phyloP scores from a whole-genome alignment of 2,888 invertebrate species.

The Parnassius orleans region DNA sequence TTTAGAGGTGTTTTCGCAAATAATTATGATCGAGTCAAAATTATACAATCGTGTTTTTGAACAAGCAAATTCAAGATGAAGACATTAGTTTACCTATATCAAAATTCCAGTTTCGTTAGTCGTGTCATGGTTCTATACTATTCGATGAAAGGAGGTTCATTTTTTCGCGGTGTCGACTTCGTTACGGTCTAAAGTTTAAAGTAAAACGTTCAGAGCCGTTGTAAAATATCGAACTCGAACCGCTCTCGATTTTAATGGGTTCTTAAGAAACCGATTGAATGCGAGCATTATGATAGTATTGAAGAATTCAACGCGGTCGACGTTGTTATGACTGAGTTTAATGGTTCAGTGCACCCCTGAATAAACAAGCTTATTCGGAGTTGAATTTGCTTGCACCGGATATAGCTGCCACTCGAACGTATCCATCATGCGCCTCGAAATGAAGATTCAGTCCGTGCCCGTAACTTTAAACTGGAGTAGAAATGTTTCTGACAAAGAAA shows the following conservation, averaged over 20 bases:
- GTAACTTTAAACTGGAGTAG: slow-evolving; percentile 51
- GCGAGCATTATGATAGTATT: slow-evolving; percentile 76
- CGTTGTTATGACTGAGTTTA: slow-evolving; percentile 69
- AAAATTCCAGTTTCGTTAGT: too few species aligned
- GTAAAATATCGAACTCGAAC: slow-evolving; percentile 58
- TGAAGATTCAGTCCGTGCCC: slow-evolving; percentile 45
- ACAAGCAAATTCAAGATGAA: too few species aligned
- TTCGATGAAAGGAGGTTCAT: too few species aligned
- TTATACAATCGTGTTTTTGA: too few species aligned
- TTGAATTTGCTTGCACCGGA: slow-evolving; percentile 79
- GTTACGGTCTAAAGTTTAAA: slow-evolving; percentile 38
- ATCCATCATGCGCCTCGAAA: slow-evolving; percentile 64
- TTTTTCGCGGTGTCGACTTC: too few species aligned
- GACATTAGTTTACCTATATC: too few species aligned
- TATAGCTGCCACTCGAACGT: slow-evolving; percentile 71
- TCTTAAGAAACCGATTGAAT: slow-evolving; percentile 76
- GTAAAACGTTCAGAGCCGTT: slow-evolving; percentile 46
- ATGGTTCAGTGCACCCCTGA: slow-evolving; percentile 79
- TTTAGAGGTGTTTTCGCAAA: too few species aligned
- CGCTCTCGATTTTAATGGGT: slow-evolving; percentile 70
- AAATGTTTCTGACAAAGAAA: slow-evolving; percentile 46
- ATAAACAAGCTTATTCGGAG: slow-evolving; percentile 74
- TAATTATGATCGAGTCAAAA: too few species aligned
- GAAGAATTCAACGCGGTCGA: slow-evolving; percentile 75
- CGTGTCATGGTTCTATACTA: too few species aligned